Percentiles rank a stretch among this genome's conserved stretches.
phyloP scores from a whole-genome alignment of 2,113 vertebrate species.

The Osmerus eperlanus region DNA sequence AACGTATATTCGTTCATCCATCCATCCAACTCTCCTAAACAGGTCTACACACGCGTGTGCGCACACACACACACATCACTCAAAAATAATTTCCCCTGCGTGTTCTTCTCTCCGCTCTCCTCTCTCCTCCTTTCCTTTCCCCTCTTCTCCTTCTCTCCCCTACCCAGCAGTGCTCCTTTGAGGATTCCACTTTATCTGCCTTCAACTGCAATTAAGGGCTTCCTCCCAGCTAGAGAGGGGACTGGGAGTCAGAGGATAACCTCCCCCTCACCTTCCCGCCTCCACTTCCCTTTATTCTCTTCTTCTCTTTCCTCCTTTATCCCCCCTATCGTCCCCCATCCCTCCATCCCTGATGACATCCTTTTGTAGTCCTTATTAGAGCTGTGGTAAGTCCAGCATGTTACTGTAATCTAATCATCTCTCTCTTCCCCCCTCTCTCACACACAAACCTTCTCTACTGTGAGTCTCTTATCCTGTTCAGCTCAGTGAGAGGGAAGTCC shows the following conservation, averaged over 20 bases:
- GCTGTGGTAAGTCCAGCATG: constrained; percentile 64
- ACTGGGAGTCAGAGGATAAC: constrained; percentile 45
- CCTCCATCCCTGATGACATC: constrained; percentile 36
- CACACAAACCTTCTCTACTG: neutral
- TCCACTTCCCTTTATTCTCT: neutral
- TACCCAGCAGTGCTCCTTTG: constrained; percentile 30
- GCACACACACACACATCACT: neutral
- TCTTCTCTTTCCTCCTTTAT: constrained; percentile 8
- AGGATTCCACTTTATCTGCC: constrained; percentile 42
- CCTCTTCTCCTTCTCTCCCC: constrained; percentile 20
- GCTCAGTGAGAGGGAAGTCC: constrained; percentile 47
- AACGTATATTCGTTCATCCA: too few species aligned
- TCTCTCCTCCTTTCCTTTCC: neutral
- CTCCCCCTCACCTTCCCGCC: constrained; percentile 46
- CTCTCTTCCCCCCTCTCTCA: constrained; percentile 19
- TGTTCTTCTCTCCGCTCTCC: neutral
- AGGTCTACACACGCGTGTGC: neutral
- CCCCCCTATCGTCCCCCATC: constrained; percentile 24
- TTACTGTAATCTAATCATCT: constrained; percentile 70
- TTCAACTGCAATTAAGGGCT: constrained; percentile 46
- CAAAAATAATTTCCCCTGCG: too few species aligned
- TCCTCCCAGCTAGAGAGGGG: constrained; percentile 30
- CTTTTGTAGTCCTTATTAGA: constrained; percentile 70
- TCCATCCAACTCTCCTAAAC: too few species aligned
- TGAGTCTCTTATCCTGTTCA: neutral